Evolutionary conservation across 2,888 invertebrate species (phyloP).

Genomic region (Xestia ashworthii): DNA sequence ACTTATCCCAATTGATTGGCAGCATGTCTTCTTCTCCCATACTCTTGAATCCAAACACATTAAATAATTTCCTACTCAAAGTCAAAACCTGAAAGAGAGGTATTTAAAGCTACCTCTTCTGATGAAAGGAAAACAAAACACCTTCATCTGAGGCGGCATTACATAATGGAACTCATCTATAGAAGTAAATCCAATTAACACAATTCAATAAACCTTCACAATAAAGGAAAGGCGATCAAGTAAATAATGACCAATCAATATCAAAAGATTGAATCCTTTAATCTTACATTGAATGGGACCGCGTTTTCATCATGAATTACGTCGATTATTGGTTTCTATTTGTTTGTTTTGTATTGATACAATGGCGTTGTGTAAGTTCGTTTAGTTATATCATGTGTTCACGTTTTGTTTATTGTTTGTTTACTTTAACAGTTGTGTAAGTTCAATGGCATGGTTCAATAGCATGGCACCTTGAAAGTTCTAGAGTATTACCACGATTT

Average conservation of each 20-base stretch:
- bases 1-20: too few relatives aligned
- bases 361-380: constrained; percentile 9
- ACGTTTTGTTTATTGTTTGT: constrained; percentile 3
- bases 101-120: neutral
- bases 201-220: constrained; percentile 6
- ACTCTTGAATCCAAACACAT: neutral
- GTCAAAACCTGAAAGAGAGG: neutral
- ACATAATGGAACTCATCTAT: too few relatives aligned
- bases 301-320: constrained; percentile 7
- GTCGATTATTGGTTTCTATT: constrained; percentile 19
- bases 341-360: constrained; percentile 3
- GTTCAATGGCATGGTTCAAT: neutral
- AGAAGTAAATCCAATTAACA: constrained; percentile 4
- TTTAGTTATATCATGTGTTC: constrained; percentile 18
- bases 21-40: neutral
- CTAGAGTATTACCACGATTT: neutral
- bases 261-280: neutral
- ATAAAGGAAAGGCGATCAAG: constrained; percentile 9
- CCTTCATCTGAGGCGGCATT: neutral
- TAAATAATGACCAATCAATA: constrained; percentile 19
- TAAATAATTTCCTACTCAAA: neutral
- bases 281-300: neutral
- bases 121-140: neutral
- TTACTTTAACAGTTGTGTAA: neutral
- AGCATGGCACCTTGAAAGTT: neutral